A percentile compares a stretch with the other conserved stretches of the same genome.
phyloP scores from a whole-genome alignment of 2,888 invertebrate genomes.

The Icerya purchasi region DNA sequence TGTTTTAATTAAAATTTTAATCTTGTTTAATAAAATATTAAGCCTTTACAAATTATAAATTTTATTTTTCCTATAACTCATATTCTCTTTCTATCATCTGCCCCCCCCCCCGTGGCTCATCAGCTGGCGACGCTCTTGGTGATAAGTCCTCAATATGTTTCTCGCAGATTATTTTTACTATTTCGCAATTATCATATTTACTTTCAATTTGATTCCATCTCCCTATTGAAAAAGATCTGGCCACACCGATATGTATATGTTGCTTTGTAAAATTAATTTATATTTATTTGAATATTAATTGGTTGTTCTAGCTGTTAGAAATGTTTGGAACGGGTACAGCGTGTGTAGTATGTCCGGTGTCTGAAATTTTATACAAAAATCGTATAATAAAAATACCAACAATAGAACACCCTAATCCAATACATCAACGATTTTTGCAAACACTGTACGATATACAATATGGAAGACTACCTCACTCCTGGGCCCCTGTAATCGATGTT shows the following conservation, averaged over 20 bases:
- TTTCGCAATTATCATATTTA: not conserved
- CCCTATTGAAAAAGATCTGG: not conserved
- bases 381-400: conserved; percentile 48
- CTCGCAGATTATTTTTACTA: too few species aligned
- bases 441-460: conserved; percentile 74
- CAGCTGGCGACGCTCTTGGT: too few species aligned
- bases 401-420: conserved; percentile 44
- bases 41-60: too few species aligned
- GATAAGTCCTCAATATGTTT: too few species aligned
- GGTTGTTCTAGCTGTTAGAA: conserved; percentile 67
- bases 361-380: conserved; percentile 57
- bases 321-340: conserved; percentile 98
- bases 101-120: too few species aligned
- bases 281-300: too few species aligned
- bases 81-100: too few species aligned
- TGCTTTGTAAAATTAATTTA: conserved; percentile 6
- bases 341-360: conserved; percentile 79
- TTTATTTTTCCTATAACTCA: too few species aligned
- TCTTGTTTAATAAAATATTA: too few species aligned
- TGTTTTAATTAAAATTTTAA: too few species aligned
- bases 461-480: conserved; percentile 61
- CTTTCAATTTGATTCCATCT: too few species aligned
- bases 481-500: conserved; percentile 43
- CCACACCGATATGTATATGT: not conserved
- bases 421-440: conserved; percentile 51